Percentiles rank a stretch among this genome's conserved stretches.
These are phyloP conservation scores for Artemia sp. DNA, from an alignment of 2,888 invertebrate genomes.

Conservation along the genomic window DNA sequence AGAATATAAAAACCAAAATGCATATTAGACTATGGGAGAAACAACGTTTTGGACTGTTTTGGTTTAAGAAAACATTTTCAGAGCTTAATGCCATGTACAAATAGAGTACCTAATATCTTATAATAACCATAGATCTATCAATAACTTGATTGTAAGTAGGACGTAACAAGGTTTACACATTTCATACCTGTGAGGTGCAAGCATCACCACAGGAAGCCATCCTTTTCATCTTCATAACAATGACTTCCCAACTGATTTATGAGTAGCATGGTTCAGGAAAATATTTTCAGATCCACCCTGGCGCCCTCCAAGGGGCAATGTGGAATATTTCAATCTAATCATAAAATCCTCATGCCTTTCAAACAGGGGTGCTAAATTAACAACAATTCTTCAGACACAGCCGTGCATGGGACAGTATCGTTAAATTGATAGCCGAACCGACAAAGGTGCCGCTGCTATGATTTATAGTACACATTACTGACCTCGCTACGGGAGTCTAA, in stretches of 20 bases:
- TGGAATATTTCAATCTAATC: conserved; percentile 15
- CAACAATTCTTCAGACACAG: conserved; percentile 9
- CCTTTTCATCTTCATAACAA: background rate
- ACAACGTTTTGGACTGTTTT: too few relatives aligned
- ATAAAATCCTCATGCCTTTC: conserved; percentile 15
- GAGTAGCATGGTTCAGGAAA: conserved; percentile 13
- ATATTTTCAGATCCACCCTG: conserved; percentile 5
- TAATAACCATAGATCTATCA: too few relatives aligned
- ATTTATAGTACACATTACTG: conserved; percentile 15
- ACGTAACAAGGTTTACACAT: too few relatives aligned
- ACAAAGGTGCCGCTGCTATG: conserved; percentile 4
- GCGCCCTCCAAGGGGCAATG: conserved; percentile 15
- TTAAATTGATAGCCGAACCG: conserved; percentile 14
- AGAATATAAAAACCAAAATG: too few relatives aligned
- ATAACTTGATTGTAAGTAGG: too few relatives aligned
- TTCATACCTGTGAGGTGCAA: background rate
- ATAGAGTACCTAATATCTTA: too few relatives aligned
- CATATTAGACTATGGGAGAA: too few relatives aligned
- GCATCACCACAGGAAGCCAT: background rate
- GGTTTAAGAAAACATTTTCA: too few relatives aligned
- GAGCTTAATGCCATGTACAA: too few relatives aligned
- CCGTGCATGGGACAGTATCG: background rate
- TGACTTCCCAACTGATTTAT: conserved; percentile 12
- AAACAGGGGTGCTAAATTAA: conserved; percentile 15
- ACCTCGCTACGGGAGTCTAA: conserved; percentile 15